Percentiles rank a stretch among this genome's conserved stretches.
These are phyloP conservation scores for Macquaria ambigua DNA, from an alignment of 2,113 vertebrate genomes.

Conservation along the genomic window DNA sequence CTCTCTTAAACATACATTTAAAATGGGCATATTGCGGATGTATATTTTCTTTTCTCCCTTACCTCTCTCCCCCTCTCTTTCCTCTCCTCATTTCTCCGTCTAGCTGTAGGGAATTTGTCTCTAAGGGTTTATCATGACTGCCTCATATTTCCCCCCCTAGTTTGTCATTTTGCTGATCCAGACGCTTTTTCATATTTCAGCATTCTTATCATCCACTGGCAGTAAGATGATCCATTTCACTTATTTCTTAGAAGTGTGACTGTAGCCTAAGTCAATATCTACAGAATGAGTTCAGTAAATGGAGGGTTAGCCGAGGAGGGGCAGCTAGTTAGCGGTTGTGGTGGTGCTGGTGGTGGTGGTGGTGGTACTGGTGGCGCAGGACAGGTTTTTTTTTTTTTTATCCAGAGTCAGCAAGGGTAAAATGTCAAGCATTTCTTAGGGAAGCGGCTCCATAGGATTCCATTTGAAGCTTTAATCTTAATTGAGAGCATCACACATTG, in stretches of 20 bases:
- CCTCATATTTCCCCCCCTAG: slow-evolving; percentile 65
- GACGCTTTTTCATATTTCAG: slow-evolving; percentile 82
- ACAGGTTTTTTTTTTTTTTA: slow-evolving; percentile 63
- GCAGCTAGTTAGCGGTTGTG: slow-evolving; percentile 73
- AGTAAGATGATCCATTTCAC: slow-evolving; percentile 84
- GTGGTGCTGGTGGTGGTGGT: slow-evolving; percentile 34
- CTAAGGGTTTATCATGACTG: slow-evolving; percentile 77
- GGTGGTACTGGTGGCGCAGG: slow-evolving; percentile 66
- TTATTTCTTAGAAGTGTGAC: slow-evolving; percentile 82
- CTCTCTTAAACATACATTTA: slow-evolving; percentile 54
- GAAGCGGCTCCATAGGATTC: slow-evolving; percentile 81
- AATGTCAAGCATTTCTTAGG: slow-evolving; percentile 84
- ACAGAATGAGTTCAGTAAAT: slow-evolving; percentile 69
- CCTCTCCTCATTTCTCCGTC: slow-evolving; percentile 57
- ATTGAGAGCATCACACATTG: slow-evolving; percentile 85
- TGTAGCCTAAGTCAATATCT: slow-evolving; percentile 80
- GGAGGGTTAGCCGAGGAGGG: slow-evolving; percentile 54
- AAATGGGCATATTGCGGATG: slow-evolving; percentile 37
- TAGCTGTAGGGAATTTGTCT: slow-evolving; percentile 75
- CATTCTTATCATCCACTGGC: slow-evolving; percentile 82
- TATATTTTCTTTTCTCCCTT: slow-evolving; percentile 43
- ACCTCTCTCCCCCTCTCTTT: slow-evolving; percentile 37
- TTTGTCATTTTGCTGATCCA: slow-evolving; percentile 83
- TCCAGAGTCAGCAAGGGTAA: slow-evolving; percentile 84
- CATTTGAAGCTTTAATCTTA: slow-evolving; percentile 85